phyloP scores from a whole-genome alignment of 2,888 invertebrate genomes.

The Tachina grossa region DNA sequence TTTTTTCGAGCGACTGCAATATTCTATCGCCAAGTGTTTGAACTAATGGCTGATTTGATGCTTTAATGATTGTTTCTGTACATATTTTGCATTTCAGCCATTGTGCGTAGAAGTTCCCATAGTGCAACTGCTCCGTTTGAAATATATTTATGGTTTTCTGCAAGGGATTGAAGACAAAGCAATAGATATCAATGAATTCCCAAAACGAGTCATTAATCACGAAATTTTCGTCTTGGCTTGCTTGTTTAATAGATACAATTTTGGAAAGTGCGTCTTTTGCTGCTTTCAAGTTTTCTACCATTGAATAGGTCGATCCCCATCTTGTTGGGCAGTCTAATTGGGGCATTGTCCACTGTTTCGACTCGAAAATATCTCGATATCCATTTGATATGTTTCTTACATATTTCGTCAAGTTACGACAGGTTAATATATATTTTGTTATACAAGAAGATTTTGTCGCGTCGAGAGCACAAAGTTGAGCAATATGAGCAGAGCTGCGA shows the following conservation, averaged over 20 bases:
- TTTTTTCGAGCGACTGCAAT: slow-evolving; percentile 28
- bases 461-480: slow-evolving; percentile 23
- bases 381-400: slow-evolving; percentile 14
- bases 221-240: slow-evolving; percentile 16
- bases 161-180: slow-evolving; percentile 39
- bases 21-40: slow-evolving; percentile 10
- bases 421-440: slow-evolving; percentile 1
- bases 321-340: slow-evolving; percentile 40
- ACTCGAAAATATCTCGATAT: slow-evolving; percentile 23
- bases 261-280: too few species aligned
- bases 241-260: too few species aligned
- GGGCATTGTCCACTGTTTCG: slow-evolving; percentile 4
- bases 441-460: slow-evolving; percentile 10
- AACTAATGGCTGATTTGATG: slow-evolving; percentile 10
- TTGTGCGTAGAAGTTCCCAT: slow-evolving; percentile 42
- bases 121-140: slow-evolving; percentile 36
- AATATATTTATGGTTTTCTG: slow-evolving; percentile 10
- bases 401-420: slow-evolving; percentile 32
- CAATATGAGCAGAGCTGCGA: not conserved
- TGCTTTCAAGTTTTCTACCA: slow-evolving; percentile 21
- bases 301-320: slow-evolving; percentile 51
- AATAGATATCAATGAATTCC: slow-evolving; percentile 21
- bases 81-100: slow-evolving; percentile 22
- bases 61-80: not conserved
- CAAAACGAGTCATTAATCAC: slow-evolving; percentile 6